Base-by-base conservation (phyloP, 2,888 invertebrate species). In the Polydrusus cervinus region DNA sequence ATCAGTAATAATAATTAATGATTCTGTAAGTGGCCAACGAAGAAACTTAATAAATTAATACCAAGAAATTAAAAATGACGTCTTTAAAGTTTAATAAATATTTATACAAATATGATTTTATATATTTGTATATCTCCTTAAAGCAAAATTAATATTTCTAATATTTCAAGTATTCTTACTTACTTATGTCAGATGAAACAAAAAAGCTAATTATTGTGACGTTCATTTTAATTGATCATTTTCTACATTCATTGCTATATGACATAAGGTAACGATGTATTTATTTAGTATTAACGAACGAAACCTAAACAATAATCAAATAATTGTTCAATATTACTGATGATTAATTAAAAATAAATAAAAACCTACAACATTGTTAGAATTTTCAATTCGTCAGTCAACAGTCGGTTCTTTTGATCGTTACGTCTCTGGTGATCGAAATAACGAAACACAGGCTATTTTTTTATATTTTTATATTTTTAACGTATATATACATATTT, bases 281-380 rank as follows among this genome's bases (percentile, higher is more conserved):
- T 64, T 49, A 47, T 47, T 64, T 34, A 64, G 64, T 25, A 49
- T 64, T 64, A 64, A 49, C 30, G 5, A 49, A 64, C 47, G n/a
- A 64, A 64, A 64, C 11, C 20, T 16, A 40, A 30, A 45, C 62
- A 62, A 49, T 34, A 30, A 64, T 30, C 11, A 30, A 49, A 14
- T 64, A 49, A 16, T 49, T 34, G 49, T 49, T 47, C 11, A 62
- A 62, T 14, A 45, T 40, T 20, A 20, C 43, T 18, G 3, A 6
- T 34, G 30, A 64, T 61, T 70, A 61, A 70, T 70, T 70, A 49
- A 70, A 70, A 70, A 70, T 70, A 70, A 70, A 70, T 57, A 69
- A 70, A 60, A 55, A 40, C n/a, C 40, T 13, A 43, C 40, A 43
- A 20, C 51, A 57, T 68, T 55, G 68, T 57, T 40, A 55, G 25